Evolutionary conservation across 2,797 vertebrate genomes (phyloP), one percentile per base, ranked within the genome.

Genomic region (Dipus sagitta): DNA sequence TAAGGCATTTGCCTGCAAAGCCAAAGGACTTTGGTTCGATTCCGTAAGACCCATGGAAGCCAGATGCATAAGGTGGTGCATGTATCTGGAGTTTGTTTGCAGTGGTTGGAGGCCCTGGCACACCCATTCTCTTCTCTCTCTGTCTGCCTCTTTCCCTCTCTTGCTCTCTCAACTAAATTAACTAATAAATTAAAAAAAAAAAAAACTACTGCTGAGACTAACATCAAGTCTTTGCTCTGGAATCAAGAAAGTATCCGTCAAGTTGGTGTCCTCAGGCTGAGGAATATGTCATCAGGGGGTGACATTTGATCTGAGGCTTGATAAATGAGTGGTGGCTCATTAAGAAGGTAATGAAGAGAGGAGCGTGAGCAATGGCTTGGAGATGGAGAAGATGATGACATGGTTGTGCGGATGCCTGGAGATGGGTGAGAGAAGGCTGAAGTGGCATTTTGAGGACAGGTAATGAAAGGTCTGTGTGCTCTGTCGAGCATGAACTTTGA

Each of bases 341-440:
- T 96, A 95, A 34, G 89, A 92, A 94, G 58, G 94, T 67, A 94
- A 92, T 88, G 95, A 89, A 78, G 81, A 89, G 60, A 83, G 88
- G 52, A 81, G 64, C n/a, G 6, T 21, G 86, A 86, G 79, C 32
- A 34, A 88, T 14, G 62, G 80, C 42, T 65, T 90, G 72, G 78
- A 91, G 82, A 80, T 9, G 20, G 15, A 77, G 87, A 78, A 70
- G 77, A 30, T 20, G 76, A 23, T 0, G 1, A 18, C 8, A 42
- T 42, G 86, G 24, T 30, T 77, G n/a, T 24, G 17, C 1, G 14
- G 80, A 68, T 6, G 3, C 20, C 1, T 0, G 42, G 52, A 26
- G 15, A 3, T 47, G 21, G 74, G 17, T 0, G 8, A 42, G 62
- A 54, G 28, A 10, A 74, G 62, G 32, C 52, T 28, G 62, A 34